A percentile compares a stretch with the other conserved stretches of the same genome.
Evolutionary conservation across 2,113 vertebrate genomes (phyloP).

Genomic region (Ondatra zibethicus): DNA sequence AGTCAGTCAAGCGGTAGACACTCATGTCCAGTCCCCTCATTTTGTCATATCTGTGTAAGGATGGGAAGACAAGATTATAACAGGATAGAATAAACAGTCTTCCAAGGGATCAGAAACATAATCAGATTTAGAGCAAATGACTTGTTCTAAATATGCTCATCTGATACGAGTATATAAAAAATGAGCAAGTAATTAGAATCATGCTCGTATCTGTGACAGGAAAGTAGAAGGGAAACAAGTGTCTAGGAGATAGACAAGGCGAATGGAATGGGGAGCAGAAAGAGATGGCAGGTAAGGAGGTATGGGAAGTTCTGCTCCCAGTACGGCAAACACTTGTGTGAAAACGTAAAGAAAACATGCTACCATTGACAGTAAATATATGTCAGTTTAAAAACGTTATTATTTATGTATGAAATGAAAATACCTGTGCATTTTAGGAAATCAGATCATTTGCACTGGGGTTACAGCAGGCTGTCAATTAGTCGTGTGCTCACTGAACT

Average conservation of each 20-base stretch:
- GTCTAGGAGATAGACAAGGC: too few relatives aligned
- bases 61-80: too few relatives aligned
- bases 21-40: not conserved
- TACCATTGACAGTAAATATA: not conserved
- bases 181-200: not conserved
- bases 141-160: not conserved
- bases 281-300: too few relatives aligned
- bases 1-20: not conserved
- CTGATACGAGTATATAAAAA: not conserved
- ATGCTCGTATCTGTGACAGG: not conserved
- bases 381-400: not conserved
- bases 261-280: not conserved
- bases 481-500: not conserved
- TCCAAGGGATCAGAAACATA: not conserved
- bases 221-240: not conserved
- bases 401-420: not conserved
- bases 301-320: not conserved
- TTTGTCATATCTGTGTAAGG: not conserved
- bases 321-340: not conserved
- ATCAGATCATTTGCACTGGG: not conserved
- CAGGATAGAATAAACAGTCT: not conserved
- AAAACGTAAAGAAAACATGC: not conserved
- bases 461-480: not conserved
- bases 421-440: not conserved
- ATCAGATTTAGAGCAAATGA: not conserved